These are phyloP conservation scores for Doryteuthis pealeii DNA, from an alignment of 1,140 invertebrate species.

Conservation along the genomic window DNA sequence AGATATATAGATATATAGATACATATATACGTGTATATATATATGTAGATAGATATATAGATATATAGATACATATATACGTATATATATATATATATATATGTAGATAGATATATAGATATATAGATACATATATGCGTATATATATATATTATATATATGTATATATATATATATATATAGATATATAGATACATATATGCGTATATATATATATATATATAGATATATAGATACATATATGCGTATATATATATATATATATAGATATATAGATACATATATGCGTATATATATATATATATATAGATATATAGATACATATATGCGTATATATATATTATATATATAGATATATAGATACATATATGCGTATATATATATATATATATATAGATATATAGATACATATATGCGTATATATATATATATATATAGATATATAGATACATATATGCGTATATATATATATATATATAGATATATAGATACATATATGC, in stretches of 20 bases:
- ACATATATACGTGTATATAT: neutral
- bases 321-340: neutral
- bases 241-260: no score
- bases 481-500: no score
- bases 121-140: no score
- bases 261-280: neutral
- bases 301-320: neutral
- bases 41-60: neutral
- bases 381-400: slow-evolving; percentile 6
- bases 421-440: neutral
- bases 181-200: neutral
- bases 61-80: neutral
- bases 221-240: no score
- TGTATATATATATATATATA: slow-evolving; percentile 1
- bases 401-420: neutral
- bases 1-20: neutral
- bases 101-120: neutral
- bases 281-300: neutral
- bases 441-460: no score
- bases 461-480: neutral
- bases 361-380: neutral
- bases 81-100: neutral
- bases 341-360: neutral
- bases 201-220: slow-evolving; percentile 2
- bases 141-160: slow-evolving; percentile 1